A percentile compares a stretch with the other conserved stretches of the same genome.
phyloP scores from a whole-genome alignment of 1,140 invertebrate genomes.

The Drosophila mayri region DNA sequence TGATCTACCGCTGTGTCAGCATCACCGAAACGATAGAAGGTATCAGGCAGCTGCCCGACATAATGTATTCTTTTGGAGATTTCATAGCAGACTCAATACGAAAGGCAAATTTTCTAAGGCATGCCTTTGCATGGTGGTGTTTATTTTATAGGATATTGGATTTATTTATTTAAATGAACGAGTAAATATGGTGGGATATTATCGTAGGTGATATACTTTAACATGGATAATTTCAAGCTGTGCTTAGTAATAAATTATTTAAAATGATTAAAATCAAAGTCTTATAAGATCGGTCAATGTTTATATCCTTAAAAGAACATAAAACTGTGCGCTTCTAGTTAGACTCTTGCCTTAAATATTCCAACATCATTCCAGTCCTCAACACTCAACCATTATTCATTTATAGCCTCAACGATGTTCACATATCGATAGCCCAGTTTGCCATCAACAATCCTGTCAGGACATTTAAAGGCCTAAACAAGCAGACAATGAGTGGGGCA shows the following conservation, averaged over 20 bases:
- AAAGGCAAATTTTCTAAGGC: not conserved
- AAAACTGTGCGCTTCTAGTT: not conserved
- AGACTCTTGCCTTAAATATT: not conserved
- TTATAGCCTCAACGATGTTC: conserved; percentile 15
- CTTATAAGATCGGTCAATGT: not conserved
- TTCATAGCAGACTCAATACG: not conserved
- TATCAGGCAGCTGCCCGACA: conserved; percentile 4
- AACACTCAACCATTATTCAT: conserved; percentile 20
- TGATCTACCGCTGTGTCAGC: conserved; percentile 18
- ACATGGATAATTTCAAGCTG: too few relatives aligned
- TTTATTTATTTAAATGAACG: not conserved
- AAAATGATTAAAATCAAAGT: not conserved
- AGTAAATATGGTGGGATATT: not conserved
- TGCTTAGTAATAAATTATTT: not conserved
- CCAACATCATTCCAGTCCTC: conserved; percentile 5
- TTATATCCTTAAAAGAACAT: not conserved
- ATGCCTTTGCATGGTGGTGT: not conserved
- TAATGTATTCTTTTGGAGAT: not conserved
- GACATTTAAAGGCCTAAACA: conserved; percentile 75
- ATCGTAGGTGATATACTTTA: too few relatives aligned
- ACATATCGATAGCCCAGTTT: conserved; percentile 46
- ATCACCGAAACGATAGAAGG: conserved; percentile 1
- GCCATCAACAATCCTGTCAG: conserved; percentile 47
- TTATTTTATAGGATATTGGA: not conserved
- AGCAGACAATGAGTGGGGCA: conserved; percentile 41